Evolutionary conservation across 2,113 vertebrate genomes (phyloP).

Genomic region (Limnothrissa miodon): DNA sequence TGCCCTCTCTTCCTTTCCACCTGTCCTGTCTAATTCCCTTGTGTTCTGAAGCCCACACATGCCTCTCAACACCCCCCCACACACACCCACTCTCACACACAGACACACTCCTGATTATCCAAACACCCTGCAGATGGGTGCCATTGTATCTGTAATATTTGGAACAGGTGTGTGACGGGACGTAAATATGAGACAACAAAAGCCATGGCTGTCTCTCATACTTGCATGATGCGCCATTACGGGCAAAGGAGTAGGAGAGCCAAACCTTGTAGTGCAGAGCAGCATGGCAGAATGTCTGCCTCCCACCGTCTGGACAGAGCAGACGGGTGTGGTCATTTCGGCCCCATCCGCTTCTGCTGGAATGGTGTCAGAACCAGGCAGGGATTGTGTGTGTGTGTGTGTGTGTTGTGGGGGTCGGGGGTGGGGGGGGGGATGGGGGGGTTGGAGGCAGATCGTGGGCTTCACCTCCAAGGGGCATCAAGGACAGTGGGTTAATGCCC

Average conservation of each 20-base stretch:
- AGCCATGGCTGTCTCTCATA: neutral
- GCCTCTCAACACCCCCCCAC: neutral
- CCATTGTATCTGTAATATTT: neutral
- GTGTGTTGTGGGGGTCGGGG: no score
- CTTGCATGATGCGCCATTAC: neutral
- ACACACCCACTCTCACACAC: no score
- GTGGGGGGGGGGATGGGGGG: no score
- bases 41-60: neutral
- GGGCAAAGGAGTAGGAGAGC: neutral
- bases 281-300: neutral
- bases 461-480: slow-evolving; percentile 54
- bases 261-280: neutral
- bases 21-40: slow-evolving; percentile 26
- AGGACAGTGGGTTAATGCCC: slow-evolving; percentile 74
- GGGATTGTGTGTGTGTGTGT: neutral
- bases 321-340: slow-evolving; percentile 1
- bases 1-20: slow-evolving; percentile 54
- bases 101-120: neutral
- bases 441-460: neutral
- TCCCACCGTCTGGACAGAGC: neutral
- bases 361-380: neutral
- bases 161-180: neutral
- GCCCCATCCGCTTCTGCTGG: neutral
- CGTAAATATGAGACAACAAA: neutral
- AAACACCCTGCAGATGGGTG: neutral